Base-by-base conservation (phyloP, 2,888 invertebrate genomes). In the Embidobia sp. region DNA sequence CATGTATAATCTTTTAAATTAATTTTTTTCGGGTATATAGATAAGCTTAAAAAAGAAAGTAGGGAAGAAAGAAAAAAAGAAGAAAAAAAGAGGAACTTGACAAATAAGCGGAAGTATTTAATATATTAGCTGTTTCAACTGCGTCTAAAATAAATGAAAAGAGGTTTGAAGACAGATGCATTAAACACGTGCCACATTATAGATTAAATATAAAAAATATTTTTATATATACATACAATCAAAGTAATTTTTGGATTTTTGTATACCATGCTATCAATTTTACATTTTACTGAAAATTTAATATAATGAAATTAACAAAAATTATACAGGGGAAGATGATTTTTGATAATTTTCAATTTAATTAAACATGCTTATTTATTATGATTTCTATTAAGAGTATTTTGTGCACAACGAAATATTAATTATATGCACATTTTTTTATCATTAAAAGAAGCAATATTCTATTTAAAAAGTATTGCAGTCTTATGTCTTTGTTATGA, bases 101-200 rank as follows among this genome's bases (percentile, higher is more conserved):
- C 33, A 37, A 53, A 53, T 49, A 26, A 66, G 13, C 53, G 66
- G 66, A 66, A 66, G 66, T 46, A 46, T 26, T 42, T 66, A 44
- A 66, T 53, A 3, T 44, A 44, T 49, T 7, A 53, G 42, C 27
- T 16, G 22, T 61, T 53, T 53, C 16, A 7, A 27, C 19, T 37
- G 18, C 16, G 55, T 33, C 44, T 57, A 55, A 67, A 67, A 57
- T 48, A 67, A 48, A 10, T 40, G 11, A 26, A 11, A 51, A 40
- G 27, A 18, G 27, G 19, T 33, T 42, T 63, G 16, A 15, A 8
- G 42, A 27, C 48, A 40, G 57, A 46, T 55, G 40, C 31, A 22
- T 48, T 40, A 40, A 19, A 10, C 55, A 67, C 66, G 67, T 67
- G 67, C 53, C 37, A 26, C 8, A 33, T 6, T n/a, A 31, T 2